A percentile compares a stretch with the other conserved stretches of the same genome.
These are phyloP conservation scores for Gadus chalcogrammus DNA, from an alignment of 2,113 vertebrate genomes.

Conservation along the genomic window DNA sequence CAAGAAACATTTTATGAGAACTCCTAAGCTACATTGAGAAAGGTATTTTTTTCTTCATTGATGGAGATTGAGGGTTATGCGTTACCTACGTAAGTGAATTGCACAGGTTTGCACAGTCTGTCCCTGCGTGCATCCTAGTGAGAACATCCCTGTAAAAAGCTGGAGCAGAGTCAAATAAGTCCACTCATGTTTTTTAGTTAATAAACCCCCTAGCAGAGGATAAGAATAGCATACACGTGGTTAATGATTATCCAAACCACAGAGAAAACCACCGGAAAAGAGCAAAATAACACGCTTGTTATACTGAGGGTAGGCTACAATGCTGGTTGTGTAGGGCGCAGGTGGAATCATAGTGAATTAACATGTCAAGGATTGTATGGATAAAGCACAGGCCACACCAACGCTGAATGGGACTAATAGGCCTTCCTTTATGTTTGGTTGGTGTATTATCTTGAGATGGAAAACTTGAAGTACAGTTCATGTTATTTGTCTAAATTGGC, in stretches of 20 bases:
- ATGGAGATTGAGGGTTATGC: not conserved
- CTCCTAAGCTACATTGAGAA: not conserved
- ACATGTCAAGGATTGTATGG: too few relatives aligned
- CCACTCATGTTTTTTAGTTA: conserved; percentile 46
- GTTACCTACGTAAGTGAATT: not conserved
- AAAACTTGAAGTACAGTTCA: too few relatives aligned
- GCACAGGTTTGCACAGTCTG: not conserved
- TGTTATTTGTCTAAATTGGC: too few relatives aligned
- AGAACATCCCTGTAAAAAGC: too few relatives aligned
- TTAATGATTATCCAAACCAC: conserved; percentile 54
- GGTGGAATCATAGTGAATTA: too few relatives aligned
- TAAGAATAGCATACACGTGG: conserved; percentile 35
- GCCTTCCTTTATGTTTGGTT: too few relatives aligned
- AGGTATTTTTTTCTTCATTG: not conserved
- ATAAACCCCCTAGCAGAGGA: conserved; percentile 49
- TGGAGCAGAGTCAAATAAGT: conserved; percentile 53
- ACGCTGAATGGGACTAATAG: too few relatives aligned
- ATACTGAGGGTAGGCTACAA: too few relatives aligned
- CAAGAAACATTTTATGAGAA: conserved; percentile 36
- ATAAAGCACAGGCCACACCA: too few relatives aligned
- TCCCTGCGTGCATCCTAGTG: too few relatives aligned
- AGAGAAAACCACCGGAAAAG: conserved; percentile 21
- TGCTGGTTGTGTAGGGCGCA: too few relatives aligned
- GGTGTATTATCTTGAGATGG: not conserved
- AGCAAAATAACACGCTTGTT: too few relatives aligned